A percentile compares a stretch with the other conserved stretches of the same genome.
Conservation (phyloP, 2,888 invertebrate genomes). For the Timema cristinae region DNA sequence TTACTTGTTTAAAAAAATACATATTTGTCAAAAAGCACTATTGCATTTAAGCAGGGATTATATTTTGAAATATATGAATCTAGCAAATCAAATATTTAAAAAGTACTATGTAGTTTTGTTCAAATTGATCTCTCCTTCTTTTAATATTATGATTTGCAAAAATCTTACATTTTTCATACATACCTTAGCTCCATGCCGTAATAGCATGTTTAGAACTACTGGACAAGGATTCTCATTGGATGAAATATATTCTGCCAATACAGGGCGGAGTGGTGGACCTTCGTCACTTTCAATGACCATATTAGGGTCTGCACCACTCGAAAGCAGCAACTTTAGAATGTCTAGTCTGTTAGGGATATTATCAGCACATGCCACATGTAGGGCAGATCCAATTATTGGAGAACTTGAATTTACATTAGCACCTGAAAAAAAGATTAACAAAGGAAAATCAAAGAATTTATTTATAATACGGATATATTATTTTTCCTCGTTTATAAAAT, state of each 20-base stretch:
- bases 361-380: conserved; percentile 80
- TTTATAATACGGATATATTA: no score
- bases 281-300: conserved; percentile 69
- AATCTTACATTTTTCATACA: conserved; percentile 33
- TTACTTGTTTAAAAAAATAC: no score
- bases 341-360: conserved; percentile 51
- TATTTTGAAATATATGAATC: no score
- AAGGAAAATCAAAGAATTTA: no score
- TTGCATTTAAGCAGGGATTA: no score
- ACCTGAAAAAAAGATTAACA: conserved; percentile 48
- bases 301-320: conserved; percentile 71
- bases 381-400: conserved; percentile 74
- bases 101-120: no score
- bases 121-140: no score
- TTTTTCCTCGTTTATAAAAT: no score
- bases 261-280: conserved; percentile 70
- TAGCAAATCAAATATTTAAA: no score
- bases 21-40: no score
- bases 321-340: conserved; percentile 60
- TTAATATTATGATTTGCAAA: not conserved
- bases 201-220: conserved; percentile 62
- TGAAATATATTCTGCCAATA: conserved; percentile 77
- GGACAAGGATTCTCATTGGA: conserved; percentile 65
- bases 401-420: conserved; percentile 76
- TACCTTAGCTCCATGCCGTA: conserved; percentile 74